Percentiles rank a stretch among this genome's conserved stretches.
Evolutionary conservation across 2,797 vertebrate genomes (phyloP).

Genomic region (Lacerta bilineata): DNA sequence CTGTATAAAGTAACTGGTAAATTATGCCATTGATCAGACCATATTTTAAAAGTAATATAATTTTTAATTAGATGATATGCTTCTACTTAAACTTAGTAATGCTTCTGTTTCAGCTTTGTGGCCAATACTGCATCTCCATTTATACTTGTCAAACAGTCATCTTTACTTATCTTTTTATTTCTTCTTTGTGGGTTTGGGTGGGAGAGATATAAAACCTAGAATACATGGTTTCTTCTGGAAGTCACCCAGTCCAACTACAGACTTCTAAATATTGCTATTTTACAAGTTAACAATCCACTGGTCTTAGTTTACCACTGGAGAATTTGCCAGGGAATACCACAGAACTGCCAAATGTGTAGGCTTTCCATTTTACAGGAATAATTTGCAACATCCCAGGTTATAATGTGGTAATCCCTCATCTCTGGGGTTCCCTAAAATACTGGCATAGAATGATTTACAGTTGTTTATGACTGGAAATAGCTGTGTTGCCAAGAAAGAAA

Average conservation of each 20-base stretch:
- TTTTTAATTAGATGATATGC: constrained; percentile 55
- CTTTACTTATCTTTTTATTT: neutral
- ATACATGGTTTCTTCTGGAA: neutral
- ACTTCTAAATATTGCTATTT: neutral
- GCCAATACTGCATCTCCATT: constrained; percentile 31
- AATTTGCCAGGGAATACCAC: neutral
- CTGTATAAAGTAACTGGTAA: constrained; percentile 58
- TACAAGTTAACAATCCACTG: neutral
- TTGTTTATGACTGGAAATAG: neutral
- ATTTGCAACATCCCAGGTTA: neutral
- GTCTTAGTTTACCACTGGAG: neutral
- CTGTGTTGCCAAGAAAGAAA: neutral
- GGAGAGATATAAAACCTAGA: neutral
- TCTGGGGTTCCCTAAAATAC: neutral
- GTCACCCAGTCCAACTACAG: neutral
- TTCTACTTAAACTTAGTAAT: constrained; percentile 48
- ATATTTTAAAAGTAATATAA: constrained; percentile 54
- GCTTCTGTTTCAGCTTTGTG: constrained; percentile 33
- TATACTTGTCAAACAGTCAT: neutral
- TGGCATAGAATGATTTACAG: neutral
- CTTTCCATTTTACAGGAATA: neutral
- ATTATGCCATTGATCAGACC: neutral
- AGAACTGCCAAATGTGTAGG: neutral
- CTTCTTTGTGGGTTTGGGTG: neutral
- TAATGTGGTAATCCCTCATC: no score